These are phyloP conservation scores for Engystomops pustulosus DNA, from an alignment of 2,113 vertebrate species.

Conservation along the genomic window DNA sequence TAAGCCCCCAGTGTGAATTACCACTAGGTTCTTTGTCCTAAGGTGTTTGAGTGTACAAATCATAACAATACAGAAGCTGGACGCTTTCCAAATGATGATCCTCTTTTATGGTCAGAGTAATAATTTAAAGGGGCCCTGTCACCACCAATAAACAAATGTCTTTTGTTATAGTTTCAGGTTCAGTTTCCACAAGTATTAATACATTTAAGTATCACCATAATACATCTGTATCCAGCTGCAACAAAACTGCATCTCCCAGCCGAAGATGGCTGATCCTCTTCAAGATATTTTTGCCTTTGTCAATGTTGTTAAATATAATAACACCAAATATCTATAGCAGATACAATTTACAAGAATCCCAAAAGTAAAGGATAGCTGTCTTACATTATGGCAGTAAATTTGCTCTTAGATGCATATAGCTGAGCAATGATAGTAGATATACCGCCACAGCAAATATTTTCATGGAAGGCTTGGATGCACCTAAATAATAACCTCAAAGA, in stretches of 20 bases:
- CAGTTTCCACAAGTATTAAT: no score
- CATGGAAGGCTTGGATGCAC: not conserved
- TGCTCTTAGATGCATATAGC: not conserved
- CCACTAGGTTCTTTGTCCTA: conserved; percentile 24
- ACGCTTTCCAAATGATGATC: conserved; percentile 5
- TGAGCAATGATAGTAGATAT: not conserved
- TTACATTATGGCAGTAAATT: not conserved
- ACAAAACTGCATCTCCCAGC: no score
- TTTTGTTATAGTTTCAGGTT: no score
- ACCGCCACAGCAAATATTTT: conserved; percentile 22
- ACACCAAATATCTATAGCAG: not conserved
- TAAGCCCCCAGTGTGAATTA: not conserved
- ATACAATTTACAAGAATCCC: not conserved
- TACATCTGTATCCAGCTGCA: no score
- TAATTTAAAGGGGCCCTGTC: conserved; percentile 5
- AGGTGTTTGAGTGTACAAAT: not conserved
- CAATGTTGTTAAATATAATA: not conserved
- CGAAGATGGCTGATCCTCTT: no score
- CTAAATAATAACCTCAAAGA: conserved; percentile 13
- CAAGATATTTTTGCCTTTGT: no score
- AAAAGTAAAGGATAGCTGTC: not conserved
- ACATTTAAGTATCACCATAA: no score
- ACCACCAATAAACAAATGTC: conserved; percentile 1
- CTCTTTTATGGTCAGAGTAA: conserved; percentile 12
- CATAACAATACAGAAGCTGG: not conserved